Evolutionary conservation across 2,888 invertebrate species (phyloP).

Genomic region (Eurytoma adleriae): DNA sequence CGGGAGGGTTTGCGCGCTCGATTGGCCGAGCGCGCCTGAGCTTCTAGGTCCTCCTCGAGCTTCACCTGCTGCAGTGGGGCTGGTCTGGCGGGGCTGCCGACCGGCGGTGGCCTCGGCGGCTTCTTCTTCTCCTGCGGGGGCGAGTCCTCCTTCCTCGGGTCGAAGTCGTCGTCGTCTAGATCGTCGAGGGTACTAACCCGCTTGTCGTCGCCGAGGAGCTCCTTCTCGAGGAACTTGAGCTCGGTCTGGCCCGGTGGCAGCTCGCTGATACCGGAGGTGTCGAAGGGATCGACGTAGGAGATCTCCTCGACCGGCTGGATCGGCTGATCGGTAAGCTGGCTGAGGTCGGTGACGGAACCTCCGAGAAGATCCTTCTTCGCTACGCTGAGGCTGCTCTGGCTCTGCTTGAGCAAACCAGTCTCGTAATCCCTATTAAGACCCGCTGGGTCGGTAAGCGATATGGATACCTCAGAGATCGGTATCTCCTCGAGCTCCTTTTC

Average conservation of each 20-base stretch:
- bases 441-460: conserved; percentile 82
- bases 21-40: conserved; percentile 24
- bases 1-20: conserved; percentile 78
- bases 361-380: conserved; percentile 83
- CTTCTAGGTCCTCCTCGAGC: conserved; percentile 3
- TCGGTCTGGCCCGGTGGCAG: conserved; percentile 88
- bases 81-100: neutral
- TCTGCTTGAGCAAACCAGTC: conserved; percentile 66
- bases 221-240: conserved; percentile 87
- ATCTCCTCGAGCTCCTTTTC: conserved; percentile 81
- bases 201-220: conserved; percentile 79
- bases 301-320: conserved; percentile 81
- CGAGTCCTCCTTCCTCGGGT: conserved; percentile 83
- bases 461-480: conserved; percentile 76
- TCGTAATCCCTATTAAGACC: conserved; percentile 75
- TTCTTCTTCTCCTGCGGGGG: conserved; percentile 56
- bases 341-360: conserved; percentile 86
- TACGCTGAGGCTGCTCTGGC: conserved; percentile 16
- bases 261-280: conserved; percentile 86
- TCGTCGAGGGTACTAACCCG: conserved; percentile 74
- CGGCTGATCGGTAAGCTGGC: conserved; percentile 83
- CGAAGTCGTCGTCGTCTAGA: conserved; percentile 87
- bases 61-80: conserved; percentile 35
- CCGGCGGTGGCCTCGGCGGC: conserved; percentile 56
- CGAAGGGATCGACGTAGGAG: conserved; percentile 89